These are phyloP conservation scores for Anguilla rostrata DNA, from an alignment of 2,113 vertebrate species.

Conservation along the genomic window DNA sequence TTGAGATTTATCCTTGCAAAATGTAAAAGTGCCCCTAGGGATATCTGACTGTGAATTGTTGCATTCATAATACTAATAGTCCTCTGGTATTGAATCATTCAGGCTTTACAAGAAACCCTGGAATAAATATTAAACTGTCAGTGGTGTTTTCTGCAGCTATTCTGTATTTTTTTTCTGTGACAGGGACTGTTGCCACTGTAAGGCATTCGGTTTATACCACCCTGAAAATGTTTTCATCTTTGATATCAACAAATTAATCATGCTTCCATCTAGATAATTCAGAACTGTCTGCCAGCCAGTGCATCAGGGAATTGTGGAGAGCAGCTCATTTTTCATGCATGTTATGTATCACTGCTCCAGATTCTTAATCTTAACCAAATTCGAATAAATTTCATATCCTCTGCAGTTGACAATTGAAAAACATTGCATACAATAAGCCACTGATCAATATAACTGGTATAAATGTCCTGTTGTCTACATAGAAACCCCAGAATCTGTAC, in stretches of 20 bases:
- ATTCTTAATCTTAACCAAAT: neutral
- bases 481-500: conserved; percentile 32
- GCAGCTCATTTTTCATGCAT: neutral
- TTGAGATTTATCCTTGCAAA: neutral
- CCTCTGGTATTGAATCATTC: neutral
- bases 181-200: neutral
- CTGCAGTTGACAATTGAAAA: neutral
- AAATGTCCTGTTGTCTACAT: neutral
- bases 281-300: neutral
- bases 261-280: neutral
- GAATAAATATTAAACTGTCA: neutral
- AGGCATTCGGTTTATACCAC: neutral
- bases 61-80: neutral
- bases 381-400: neutral
- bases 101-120: neutral
- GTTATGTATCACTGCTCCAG: neutral
- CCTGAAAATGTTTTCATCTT: neutral
- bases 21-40: neutral
- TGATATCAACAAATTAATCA: neutral
- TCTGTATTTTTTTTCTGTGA: neutral
- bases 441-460: neutral
- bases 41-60: neutral
- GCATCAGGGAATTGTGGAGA: neutral
- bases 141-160: neutral
- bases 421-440: neutral